phyloP scores from a whole-genome alignment of 30 jellyfish, hydroid and myxozoan species.

The Rhopilema esculentum region DNA sequence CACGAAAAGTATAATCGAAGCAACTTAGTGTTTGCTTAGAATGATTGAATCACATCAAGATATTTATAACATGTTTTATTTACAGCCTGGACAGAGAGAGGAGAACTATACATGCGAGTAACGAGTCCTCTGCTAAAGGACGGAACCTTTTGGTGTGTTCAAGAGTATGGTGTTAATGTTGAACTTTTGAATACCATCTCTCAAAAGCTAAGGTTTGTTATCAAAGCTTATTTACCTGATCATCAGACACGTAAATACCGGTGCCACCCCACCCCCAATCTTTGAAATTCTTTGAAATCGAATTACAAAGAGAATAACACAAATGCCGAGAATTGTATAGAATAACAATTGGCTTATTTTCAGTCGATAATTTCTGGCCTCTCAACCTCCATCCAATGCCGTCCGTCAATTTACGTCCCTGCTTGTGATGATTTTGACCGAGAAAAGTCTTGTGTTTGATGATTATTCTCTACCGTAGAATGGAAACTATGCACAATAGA shows the following conservation, averaged over 20 bases:
- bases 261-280: no score
- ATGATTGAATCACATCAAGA: neutral
- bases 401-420: no score
- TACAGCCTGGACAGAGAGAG: constrained; percentile 42
- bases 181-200: constrained; percentile 27
- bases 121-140: constrained; percentile 31
- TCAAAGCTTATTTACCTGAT: constrained; percentile 1
- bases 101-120: constrained; percentile 6
- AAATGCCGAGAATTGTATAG: no score
- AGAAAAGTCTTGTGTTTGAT: no score
- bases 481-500: constrained; percentile 18
- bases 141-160: constrained; percentile 76
- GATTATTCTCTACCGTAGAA: neutral
- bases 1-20: no score
- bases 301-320: no score
- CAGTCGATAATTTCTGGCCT: no score
- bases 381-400: no score
- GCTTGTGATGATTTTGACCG: neutral
- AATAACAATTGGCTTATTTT: no score
- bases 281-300: no score
- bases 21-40: no score
- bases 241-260: no score
- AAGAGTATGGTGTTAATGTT: constrained; percentile 17
- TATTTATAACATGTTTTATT: neutral
- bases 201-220: constrained; percentile 32